phyloP scores from a whole-genome alignment of 2,888 invertebrate species.

The Conchocele bisecta region DNA sequence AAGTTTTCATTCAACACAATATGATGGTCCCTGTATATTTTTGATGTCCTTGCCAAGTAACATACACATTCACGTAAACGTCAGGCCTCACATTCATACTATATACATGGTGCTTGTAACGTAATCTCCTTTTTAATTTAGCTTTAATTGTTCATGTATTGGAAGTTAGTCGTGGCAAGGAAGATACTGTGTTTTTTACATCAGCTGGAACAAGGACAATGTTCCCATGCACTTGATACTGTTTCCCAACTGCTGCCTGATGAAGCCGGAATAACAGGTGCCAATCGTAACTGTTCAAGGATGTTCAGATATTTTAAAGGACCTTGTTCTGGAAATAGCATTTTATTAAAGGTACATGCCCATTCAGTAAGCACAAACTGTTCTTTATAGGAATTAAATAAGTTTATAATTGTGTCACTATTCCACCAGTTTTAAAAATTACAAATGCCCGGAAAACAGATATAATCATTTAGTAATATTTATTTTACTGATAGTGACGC shows the following conservation, averaged over 20 bases:
- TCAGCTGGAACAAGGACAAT: slow-evolving; percentile 54
- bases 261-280: slow-evolving; percentile 15
- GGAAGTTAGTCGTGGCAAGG: slow-evolving; percentile 2
- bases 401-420: no score
- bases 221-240: slow-evolving; percentile 39
- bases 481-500: no score
- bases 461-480: no score
- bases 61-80: no score
- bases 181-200: slow-evolving; percentile 34
- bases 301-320: slow-evolving; percentile 8
- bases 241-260: slow-evolving; percentile 42
- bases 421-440: no score
- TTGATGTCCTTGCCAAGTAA: no score
- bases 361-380: no score
- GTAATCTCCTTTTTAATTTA: slow-evolving; percentile 42
- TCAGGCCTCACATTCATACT: slow-evolving; percentile 48
- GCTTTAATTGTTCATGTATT: background rate
- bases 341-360: no score
- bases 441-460: no score
- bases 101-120: slow-evolving; percentile 50
- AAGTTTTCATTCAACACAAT: no score
- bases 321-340: slow-evolving; percentile 10
- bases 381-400: no score
- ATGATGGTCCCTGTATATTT: no score
- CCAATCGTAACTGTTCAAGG: slow-evolving; percentile 8